A percentile compares a stretch with the other conserved stretches of the same genome.
phyloP scores from a whole-genome alignment of 1,140 invertebrate genomes.

The Telenomus remus region DNA sequence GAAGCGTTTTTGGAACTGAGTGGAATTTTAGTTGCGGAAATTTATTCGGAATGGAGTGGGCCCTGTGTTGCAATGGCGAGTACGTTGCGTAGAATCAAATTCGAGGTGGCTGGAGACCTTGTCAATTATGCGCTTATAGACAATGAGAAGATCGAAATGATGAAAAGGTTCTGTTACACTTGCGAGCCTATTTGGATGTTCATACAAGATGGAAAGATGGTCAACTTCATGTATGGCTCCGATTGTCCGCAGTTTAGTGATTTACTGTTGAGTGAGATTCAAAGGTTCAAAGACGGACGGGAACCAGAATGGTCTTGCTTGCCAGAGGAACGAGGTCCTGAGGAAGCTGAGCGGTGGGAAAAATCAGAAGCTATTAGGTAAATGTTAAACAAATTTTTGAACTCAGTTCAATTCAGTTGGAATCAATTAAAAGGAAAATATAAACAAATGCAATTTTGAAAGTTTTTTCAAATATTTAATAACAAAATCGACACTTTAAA shows the following conservation, averaged over 20 bases:
- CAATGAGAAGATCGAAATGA: constrained; percentile 82
- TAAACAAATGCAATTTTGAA: too few relatives aligned
- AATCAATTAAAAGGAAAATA: too few relatives aligned
- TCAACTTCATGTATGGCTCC: constrained; percentile 88
- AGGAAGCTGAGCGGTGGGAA: constrained; percentile 46
- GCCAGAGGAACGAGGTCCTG: constrained; percentile 26
- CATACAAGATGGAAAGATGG: constrained; percentile 85
- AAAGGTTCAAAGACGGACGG: constrained; percentile 63
- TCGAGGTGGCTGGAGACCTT: constrained; percentile 87
- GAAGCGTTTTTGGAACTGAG: constrained; percentile 83
- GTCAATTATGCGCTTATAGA: constrained; percentile 85
- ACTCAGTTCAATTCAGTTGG: too few relatives aligned
- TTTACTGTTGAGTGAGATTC: constrained; percentile 83
- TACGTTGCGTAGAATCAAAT: constrained; percentile 88
- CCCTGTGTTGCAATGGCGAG: constrained; percentile 89
- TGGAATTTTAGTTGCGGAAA: constrained; percentile 87
- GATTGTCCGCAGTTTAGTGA: constrained; percentile 85
- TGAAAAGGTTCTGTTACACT: constrained; percentile 86
- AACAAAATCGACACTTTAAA: constrained; percentile 21
- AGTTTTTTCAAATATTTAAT: too few relatives aligned
- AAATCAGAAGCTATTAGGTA: constrained; percentile 61
- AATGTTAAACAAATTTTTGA: not conserved
- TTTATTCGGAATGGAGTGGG: constrained; percentile 93
- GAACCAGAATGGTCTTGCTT: constrained; percentile 19
- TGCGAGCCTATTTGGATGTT: constrained; percentile 94